A percentile compares a stretch with the other conserved stretches of the same genome.
These are phyloP conservation scores for Leucophenga montana DNA, from an alignment of 2,888 invertebrate species.

Conservation along the genomic window DNA sequence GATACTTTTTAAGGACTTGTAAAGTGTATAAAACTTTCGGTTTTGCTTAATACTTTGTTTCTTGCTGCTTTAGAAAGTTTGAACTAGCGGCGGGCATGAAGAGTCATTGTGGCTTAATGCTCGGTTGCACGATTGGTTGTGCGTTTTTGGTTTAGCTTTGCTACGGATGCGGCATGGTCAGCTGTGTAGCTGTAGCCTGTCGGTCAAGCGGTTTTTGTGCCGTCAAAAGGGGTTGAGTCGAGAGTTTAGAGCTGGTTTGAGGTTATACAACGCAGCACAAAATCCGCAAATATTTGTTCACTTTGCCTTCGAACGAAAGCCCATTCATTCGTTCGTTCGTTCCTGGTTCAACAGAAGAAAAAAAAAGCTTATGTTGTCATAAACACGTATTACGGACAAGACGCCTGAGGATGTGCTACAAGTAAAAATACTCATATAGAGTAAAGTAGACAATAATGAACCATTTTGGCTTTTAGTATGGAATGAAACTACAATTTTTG, in stretches of 20 bases:
- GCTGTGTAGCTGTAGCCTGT: too few relatives aligned
- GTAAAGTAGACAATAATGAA: slow-evolving; percentile 1
- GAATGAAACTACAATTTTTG: slow-evolving; percentile 20
- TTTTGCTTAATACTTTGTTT: too few relatives aligned
- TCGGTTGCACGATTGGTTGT: too few relatives aligned
- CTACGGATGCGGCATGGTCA: background rate
- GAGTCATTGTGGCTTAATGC: too few relatives aligned
- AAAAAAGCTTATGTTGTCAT: slow-evolving; percentile 19
- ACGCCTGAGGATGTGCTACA: background rate
- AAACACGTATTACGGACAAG: background rate
- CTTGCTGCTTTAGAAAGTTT: too few relatives aligned
- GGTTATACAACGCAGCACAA: background rate
- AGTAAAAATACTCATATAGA: background rate
- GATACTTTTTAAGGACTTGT: too few relatives aligned
- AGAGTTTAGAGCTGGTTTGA: background rate
- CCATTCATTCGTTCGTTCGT: background rate
- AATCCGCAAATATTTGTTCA: slow-evolving; percentile 9
- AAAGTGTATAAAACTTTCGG: too few relatives aligned
- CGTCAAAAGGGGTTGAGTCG: too few relatives aligned
- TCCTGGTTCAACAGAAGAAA: slow-evolving; percentile 7
- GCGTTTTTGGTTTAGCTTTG: background rate
- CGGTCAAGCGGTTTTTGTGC: too few relatives aligned
- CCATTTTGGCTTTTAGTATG: background rate
- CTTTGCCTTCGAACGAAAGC: too few relatives aligned
- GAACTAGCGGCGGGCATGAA: too few relatives aligned